Conservation (phyloP, 1,140 invertebrate genomes). For the Paraescarpia echinospica region DNA sequence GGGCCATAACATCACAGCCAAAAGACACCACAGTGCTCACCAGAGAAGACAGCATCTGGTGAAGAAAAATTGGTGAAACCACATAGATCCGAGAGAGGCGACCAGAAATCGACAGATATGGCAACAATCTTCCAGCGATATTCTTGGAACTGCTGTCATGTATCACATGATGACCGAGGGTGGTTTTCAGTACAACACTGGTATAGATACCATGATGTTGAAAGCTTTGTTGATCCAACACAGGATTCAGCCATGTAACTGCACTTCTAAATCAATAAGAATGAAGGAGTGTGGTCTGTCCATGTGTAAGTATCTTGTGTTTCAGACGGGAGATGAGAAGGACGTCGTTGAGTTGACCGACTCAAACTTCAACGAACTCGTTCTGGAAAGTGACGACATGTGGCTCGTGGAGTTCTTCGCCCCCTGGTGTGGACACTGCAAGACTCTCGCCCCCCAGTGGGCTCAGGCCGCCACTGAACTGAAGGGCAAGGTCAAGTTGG, state of each 20-base stretch:
- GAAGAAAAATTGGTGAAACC: no score
- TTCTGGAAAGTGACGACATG: conserved; percentile 86
- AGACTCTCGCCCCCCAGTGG: conserved; percentile 94
- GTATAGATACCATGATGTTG: background rate
- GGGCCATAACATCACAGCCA: no score
- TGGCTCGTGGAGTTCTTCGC: conserved; percentile 98
- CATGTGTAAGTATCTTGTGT: no score
- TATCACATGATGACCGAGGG: background rate
- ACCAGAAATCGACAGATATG: no score
- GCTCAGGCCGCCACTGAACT: conserved; percentile 88
- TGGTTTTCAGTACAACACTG: no score
- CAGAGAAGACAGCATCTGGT: no score
- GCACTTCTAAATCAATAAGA: background rate
- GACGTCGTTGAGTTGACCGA: conserved; percentile 94
- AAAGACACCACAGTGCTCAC: no score
- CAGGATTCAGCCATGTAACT: background rate
- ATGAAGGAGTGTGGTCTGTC: no score
- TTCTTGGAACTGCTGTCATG: no score
- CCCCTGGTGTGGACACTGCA: conserved; percentile 80
- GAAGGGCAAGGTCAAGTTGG: conserved; percentile 91
- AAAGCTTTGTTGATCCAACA: background rate
- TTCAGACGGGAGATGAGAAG: conserved; percentile 60
- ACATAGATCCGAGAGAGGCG: no score
- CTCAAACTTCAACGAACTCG: conserved; percentile 88
- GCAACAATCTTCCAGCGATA: no score